Evolutionary conservation across 1,140 invertebrate species (phyloP).

Genomic region (Drosophila watanabei): DNA sequence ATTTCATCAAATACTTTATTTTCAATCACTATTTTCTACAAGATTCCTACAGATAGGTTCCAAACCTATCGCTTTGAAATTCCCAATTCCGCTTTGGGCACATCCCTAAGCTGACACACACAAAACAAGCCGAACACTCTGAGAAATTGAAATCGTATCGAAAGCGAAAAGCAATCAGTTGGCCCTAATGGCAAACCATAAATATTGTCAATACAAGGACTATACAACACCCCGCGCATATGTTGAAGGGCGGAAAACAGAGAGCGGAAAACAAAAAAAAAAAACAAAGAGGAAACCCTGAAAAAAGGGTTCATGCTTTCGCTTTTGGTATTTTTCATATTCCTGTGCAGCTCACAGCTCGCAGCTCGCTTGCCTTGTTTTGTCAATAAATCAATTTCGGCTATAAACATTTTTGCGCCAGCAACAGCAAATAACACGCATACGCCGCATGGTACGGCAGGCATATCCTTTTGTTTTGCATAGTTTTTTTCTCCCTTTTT

Average conservation of each 20-base stretch:
- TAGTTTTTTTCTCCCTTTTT: slow-evolving; percentile 62
- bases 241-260: slow-evolving; percentile 23
- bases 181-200: slow-evolving; percentile 79
- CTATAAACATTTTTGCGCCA: slow-evolving; percentile 68
- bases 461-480: slow-evolving; percentile 57
- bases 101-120: slow-evolving; percentile 13
- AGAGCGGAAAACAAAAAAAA: slow-evolving; percentile 27
- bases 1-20: too few relatives aligned
- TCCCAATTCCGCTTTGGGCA: not conserved
- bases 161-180: slow-evolving; percentile 83
- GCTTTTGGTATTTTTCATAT: slow-evolving; percentile 66
- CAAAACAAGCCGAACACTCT: slow-evolving; percentile 48
- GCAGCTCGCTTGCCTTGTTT: slow-evolving; percentile 57
- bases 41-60: too few relatives aligned
- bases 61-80: not conserved
- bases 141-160: slow-evolving; percentile 73
- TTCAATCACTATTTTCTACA: not conserved
- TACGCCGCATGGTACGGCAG: slow-evolving; percentile 63
- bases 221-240: slow-evolving; percentile 34
- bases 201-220: slow-evolving; percentile 73
- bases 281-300: slow-evolving; percentile 1
- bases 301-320: slow-evolving; percentile 60
- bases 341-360: slow-evolving; percentile 18
- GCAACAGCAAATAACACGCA: slow-evolving; percentile 73
- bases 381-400: slow-evolving; percentile 83